A percentile compares a stretch with the other conserved stretches of the same genome.
phyloP scores from a whole-genome alignment of 2,797 vertebrate species.

The Uromys caudimaculatus region DNA sequence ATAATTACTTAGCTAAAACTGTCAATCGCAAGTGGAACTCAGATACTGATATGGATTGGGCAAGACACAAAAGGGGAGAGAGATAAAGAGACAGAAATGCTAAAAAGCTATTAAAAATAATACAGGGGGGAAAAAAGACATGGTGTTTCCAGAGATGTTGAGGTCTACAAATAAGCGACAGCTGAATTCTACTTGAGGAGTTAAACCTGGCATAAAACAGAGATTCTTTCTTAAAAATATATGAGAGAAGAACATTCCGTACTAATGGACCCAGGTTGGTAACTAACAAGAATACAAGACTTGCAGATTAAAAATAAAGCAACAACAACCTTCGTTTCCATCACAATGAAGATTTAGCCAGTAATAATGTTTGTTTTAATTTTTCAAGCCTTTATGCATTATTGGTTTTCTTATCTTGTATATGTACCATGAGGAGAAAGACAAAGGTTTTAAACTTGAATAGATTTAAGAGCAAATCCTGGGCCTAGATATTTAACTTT shows the following conservation, averaged over 20 bases:
- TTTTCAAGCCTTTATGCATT: background rate
- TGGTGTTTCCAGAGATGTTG: background rate
- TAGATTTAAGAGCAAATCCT: background rate
- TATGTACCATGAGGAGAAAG: background rate
- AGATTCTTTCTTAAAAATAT: background rate
- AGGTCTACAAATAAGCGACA: background rate
- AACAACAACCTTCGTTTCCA: background rate
- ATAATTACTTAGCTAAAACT: background rate
- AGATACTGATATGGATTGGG: background rate
- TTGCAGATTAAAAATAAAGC: background rate
- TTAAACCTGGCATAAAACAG: background rate
- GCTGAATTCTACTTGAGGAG: background rate
- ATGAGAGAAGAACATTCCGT: background rate
- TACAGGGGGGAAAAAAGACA: background rate
- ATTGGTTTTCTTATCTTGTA: conserved; percentile 7
- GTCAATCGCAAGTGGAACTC: background rate
- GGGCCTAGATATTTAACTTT: background rate
- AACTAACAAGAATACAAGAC: background rate
- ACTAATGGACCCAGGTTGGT: background rate
- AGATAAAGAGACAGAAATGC: background rate
- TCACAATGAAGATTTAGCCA: background rate
- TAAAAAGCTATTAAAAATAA: background rate
- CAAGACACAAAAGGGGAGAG: background rate
- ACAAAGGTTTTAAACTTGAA: background rate
- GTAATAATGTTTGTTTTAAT: conserved; percentile 34